These are phyloP conservation scores for Lepidocyrtinus sp. DNA, from an alignment of 2,888 invertebrate species.

Conservation along the genomic window DNA sequence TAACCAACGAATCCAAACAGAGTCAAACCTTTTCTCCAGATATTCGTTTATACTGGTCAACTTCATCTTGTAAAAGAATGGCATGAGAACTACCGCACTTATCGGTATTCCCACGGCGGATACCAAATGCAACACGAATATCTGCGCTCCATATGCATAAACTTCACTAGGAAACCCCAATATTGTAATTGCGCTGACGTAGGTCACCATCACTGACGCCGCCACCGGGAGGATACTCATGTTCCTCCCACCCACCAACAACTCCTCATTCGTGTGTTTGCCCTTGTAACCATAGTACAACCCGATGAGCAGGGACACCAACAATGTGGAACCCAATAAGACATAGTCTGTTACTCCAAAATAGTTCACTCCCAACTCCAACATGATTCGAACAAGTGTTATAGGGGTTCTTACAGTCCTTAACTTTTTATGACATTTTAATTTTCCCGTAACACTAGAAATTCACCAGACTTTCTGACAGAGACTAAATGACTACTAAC, in stretches of 20 bases:
- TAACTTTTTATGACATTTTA: background rate
- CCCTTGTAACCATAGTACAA: conserved; percentile 58
- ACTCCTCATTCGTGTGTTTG: conserved; percentile 55
- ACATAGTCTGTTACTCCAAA: conserved; percentile 65
- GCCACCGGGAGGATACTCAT: conserved; percentile 56
- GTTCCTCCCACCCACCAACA: conserved; percentile 55
- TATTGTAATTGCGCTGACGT: conserved; percentile 56
- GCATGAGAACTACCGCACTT: conserved; percentile 62
- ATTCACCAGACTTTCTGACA: background rate
- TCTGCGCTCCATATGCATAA: conserved; percentile 62
- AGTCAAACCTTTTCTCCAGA: conserved; percentile 55
- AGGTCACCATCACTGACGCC: conserved; percentile 55
- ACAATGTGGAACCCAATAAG: conserved; percentile 54
- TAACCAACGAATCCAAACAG: conserved; percentile 48
- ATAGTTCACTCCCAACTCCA: conserved; percentile 50
- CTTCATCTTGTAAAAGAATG: conserved; percentile 65
- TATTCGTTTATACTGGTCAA: conserved; percentile 66
- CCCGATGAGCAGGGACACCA: conserved; percentile 62
- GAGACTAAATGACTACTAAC: background rate
- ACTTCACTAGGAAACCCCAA: conserved; percentile 64
- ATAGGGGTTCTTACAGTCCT: background rate
- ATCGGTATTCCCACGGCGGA: conserved; percentile 59
- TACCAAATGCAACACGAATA: conserved; percentile 63
- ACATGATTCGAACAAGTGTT: background rate
- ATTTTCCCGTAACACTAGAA: background rate